Evolutionary conservation across 2,113 vertebrate genomes (phyloP).

Genomic region (Caretta caretta): DNA sequence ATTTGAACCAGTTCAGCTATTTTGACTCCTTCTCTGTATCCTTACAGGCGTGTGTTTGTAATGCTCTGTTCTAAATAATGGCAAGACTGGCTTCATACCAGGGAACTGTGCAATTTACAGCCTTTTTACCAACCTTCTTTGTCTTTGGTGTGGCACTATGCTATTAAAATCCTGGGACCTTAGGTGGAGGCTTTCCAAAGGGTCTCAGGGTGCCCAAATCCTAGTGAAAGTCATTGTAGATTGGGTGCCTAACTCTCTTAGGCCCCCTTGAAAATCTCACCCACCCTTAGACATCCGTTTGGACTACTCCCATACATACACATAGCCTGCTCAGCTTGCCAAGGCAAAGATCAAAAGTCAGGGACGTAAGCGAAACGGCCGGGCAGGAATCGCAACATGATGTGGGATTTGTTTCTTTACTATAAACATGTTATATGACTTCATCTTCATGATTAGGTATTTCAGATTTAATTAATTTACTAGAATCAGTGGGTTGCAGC

Average conservation of each 20-base stretch:
- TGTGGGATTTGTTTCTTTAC: conserved; percentile 31
- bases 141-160: background rate
- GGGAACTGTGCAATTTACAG: background rate
- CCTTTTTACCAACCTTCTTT: background rate
- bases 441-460: background rate
- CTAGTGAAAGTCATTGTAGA: rapidly evolving
- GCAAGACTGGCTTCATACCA: background rate
- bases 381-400: conserved; percentile 57
- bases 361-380: background rate
- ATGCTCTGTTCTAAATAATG: background rate
- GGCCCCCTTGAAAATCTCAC: background rate
- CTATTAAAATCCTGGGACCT: rapidly evolving
- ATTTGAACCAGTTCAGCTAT: background rate
- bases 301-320: background rate
- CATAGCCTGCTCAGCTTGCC: conserved; percentile 3
- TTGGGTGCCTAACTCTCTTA: background rate
- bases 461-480: background rate
- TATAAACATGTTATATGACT: conserved; percentile 52
- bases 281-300: background rate
- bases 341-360: background rate
- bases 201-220: background rate
- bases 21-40: background rate
- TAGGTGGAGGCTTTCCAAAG: background rate
- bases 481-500: background rate
- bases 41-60: background rate